Percentiles rank a stretch among this genome's conserved stretches.
Conservation (phyloP, 2,113 vertebrate species). For the Corynorhinus townsendii region DNA sequence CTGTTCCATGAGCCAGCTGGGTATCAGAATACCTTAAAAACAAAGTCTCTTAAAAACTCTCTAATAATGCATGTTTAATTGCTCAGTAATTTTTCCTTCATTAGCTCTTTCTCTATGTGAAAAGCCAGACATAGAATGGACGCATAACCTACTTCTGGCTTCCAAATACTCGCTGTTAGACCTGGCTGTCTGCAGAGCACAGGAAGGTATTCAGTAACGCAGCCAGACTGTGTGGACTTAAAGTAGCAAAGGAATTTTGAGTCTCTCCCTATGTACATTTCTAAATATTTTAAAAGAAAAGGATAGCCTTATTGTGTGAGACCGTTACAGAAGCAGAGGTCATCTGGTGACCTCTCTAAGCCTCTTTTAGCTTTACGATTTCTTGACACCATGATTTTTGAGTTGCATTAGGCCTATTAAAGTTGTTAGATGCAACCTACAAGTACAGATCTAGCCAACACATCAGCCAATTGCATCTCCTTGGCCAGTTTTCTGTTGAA, state of each 20-base stretch:
- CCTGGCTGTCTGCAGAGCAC: not conserved
- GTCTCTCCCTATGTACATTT: not conserved
- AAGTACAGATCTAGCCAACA: not conserved
- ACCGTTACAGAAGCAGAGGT: not conserved
- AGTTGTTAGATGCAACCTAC: not conserved
- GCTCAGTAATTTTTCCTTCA: not conserved
- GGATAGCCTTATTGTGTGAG: not conserved
- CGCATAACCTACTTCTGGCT: not conserved
- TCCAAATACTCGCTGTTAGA: not conserved
- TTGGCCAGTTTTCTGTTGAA: not conserved
- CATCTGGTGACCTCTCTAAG: not conserved
- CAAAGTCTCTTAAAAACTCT: not conserved
- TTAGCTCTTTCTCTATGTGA: not conserved
- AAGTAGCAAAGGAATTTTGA: not conserved
- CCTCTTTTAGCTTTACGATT: not conserved
- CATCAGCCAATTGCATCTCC: not conserved
- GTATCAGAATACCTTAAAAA: not conserved
- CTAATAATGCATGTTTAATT: not conserved
- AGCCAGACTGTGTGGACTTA: not conserved
- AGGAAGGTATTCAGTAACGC: not conserved
- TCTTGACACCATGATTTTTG: not conserved
- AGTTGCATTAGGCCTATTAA: not conserved
- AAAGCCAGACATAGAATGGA: not conserved
- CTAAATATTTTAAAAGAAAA: slow-evolving; percentile 34
- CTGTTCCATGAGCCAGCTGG: not conserved